Conservation (phyloP, 2,888 invertebrate species). For the Leptogaster cylindrica region DNA sequence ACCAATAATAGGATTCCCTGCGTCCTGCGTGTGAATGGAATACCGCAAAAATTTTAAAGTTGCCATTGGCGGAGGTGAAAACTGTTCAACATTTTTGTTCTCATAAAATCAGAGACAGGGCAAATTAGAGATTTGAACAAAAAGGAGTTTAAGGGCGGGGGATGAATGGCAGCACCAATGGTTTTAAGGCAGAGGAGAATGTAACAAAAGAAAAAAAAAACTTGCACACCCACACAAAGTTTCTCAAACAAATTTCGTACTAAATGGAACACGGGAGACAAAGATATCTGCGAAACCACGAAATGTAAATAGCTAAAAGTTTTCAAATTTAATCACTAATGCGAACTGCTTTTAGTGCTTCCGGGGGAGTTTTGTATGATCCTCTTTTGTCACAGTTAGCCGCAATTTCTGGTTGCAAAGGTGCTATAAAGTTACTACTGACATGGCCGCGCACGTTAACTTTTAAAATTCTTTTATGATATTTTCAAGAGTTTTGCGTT, state of each 20-base stretch:
- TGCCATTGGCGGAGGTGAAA: too few species aligned
- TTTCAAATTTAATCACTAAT: constrained; percentile 36
- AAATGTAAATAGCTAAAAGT: constrained; percentile 35
- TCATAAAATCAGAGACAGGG: too few species aligned
- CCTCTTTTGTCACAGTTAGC: too few species aligned
- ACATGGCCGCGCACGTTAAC: too few species aligned
- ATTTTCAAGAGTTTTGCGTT: too few species aligned
- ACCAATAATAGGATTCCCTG: constrained; percentile 25
- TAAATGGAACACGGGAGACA: constrained; percentile 34
- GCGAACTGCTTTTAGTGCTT: constrained; percentile 25
- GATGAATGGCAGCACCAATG: not conserved
- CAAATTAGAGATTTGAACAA: too few species aligned
- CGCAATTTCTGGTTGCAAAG: too few species aligned
- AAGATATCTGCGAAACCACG: constrained; percentile 33
- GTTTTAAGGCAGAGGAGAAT: not conserved
- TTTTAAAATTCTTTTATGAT: too few species aligned
- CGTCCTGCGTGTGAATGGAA: too few species aligned
- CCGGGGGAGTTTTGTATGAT: not conserved
- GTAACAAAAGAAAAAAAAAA: constrained; percentile 7
- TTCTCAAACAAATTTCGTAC: constrained; percentile 32
- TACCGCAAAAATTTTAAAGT: not conserved
- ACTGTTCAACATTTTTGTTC: too few species aligned
- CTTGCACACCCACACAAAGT: too few species aligned
- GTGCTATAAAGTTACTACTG: too few species aligned
- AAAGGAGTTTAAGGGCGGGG: not conserved